phyloP scores from a whole-genome alignment of 2,888 invertebrate species.

The Arctia plantaginis region DNA sequence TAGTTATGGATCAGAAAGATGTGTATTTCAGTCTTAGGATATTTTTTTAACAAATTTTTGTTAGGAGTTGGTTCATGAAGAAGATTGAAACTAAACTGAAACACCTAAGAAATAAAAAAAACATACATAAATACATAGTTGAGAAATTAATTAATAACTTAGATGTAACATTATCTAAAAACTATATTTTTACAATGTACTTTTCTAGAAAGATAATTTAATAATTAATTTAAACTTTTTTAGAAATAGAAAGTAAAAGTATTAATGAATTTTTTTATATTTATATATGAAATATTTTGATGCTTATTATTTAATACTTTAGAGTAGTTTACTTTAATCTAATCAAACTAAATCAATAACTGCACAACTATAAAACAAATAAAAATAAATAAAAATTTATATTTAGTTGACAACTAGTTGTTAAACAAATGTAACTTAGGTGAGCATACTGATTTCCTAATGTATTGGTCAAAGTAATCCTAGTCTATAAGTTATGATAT shows the following conservation, averaged over 20 bases:
- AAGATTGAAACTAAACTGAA: neutral
- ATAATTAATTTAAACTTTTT: too few relatives aligned
- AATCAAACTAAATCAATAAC: neutral
- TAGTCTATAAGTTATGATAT: slow-evolving; percentile 71
- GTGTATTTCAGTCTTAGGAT: too few relatives aligned
- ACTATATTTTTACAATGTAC: neutral
- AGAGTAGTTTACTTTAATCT: too few relatives aligned
- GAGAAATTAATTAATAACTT: neutral
- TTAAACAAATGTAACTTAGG: slow-evolving; percentile 16
- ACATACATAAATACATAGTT: neutral
- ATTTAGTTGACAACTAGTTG: slow-evolving; percentile 1
- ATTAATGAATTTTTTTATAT: too few relatives aligned
- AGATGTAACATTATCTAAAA: neutral
- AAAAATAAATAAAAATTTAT: neutral
- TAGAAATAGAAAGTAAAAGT: neutral
- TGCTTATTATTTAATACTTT: too few relatives aligned
- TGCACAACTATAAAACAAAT: neutral
- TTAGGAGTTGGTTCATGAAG: neutral
- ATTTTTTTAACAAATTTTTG: neutral
- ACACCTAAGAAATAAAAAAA: neutral
- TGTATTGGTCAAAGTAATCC: slow-evolving; percentile 53
- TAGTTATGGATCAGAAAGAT: too few relatives aligned
- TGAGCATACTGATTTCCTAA: slow-evolving; percentile 39
- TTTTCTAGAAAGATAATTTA: neutral
- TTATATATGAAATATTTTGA: too few relatives aligned